Base-by-base conservation (phyloP, 1,140 invertebrate species). In the Drosophila triauraria region DNA sequence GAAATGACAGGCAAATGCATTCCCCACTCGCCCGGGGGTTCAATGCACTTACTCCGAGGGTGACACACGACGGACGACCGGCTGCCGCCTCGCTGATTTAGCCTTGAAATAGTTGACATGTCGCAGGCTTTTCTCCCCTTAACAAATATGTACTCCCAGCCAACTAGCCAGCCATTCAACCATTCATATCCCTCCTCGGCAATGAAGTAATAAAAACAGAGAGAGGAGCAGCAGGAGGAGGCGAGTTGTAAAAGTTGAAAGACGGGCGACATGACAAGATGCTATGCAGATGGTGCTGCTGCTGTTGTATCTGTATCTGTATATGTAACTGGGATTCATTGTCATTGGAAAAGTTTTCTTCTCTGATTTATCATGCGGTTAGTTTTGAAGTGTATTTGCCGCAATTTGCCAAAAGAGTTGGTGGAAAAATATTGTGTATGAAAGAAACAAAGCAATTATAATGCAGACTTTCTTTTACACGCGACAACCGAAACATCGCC, bases 371-470 rank as follows among this genome's bases (percentile, higher is more conserved):
- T 64, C 40, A 44, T 54, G 38, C 44, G 7, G 20, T 58, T 44
- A 35, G 17, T 62, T 64, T 62, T 15, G 9, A 64, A 61, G 48
- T 48, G 53, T 43, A 71, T 72, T 70, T 71, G 51, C 51, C 23
- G 65, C 46, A 72, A 72, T 72, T 72, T 72, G 53, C 47, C 72
- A 76, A 76, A 56, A 51, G 53, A 57, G 74, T 63, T 15, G 46
- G 70, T 72, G 70, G 51, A 67, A 67, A 72, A 72, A 72, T 60
- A 23, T 20, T 20, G 20, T 20, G 20, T 56, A 43, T 51, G 46
- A 87, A 86, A 80, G 46, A 87, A 86, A 80, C 70, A 83, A 88
- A 77, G 63, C 80, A 86, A 84, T 86, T 86, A 76, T 65, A 83
- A 80, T 83, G 67, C 67, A 72, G 44, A 86, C 83, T 88, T 86